Evolutionary conservation across 2,888 invertebrate genomes (phyloP).

Genomic region (Phortica okadai): DNA sequence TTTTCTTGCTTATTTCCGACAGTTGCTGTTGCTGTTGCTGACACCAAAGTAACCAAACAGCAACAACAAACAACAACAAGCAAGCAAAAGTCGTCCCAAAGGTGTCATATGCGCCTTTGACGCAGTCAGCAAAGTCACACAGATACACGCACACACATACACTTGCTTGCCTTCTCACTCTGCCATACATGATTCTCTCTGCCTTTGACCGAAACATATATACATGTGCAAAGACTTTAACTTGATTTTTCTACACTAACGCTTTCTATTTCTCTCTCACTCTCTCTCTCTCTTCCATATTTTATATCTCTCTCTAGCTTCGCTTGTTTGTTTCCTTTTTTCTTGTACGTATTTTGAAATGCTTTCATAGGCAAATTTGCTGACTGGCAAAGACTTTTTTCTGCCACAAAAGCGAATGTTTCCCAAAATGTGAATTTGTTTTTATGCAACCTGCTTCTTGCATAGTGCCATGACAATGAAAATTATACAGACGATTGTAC

Average conservation of each 20-base stretch:
- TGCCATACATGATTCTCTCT: neutral
- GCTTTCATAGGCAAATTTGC: constrained; percentile 30
- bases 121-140: constrained; percentile 6
- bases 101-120: constrained; percentile 37
- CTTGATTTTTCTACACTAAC: neutral
- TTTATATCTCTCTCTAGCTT: constrained; percentile 35
- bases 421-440: constrained; percentile 32
- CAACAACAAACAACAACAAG: neutral
- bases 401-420: constrained; percentile 16
- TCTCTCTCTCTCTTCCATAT: constrained; percentile 29
- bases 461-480: neutral
- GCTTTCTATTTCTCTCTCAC: constrained; percentile 38
- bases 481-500: neutral
- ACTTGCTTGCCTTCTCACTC: neutral
- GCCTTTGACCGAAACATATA: neutral
- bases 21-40: constrained; percentile 19
- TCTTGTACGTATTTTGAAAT: constrained; percentile 3
- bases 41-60: neutral
- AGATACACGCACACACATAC: neutral
- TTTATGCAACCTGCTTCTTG: constrained; percentile 1
- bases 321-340: constrained; percentile 25
- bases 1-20: constrained; percentile 23
- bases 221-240: neutral
- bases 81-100: constrained; percentile 34
- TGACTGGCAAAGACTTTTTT: constrained; percentile 8